These are phyloP conservation scores for Columbina picui DNA, from an alignment of 2,113 vertebrate genomes.

Conservation along the genomic window DNA sequence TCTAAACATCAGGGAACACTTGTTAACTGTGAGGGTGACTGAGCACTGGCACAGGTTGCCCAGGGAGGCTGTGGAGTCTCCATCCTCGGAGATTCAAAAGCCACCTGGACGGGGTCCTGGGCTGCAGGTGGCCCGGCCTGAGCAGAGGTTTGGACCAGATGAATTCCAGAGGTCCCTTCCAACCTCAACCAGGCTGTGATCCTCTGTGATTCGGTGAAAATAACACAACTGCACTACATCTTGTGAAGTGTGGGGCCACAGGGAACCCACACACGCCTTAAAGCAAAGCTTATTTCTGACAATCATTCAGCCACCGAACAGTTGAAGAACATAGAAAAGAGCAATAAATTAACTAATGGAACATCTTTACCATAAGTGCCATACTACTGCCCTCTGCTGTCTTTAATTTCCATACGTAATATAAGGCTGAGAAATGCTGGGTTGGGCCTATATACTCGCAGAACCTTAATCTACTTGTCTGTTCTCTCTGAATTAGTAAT, in stretches of 20 bases:
- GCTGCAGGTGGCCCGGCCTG: background rate
- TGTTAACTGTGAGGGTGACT: background rate
- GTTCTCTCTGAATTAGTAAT: background rate
- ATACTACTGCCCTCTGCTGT: conserved; percentile 23
- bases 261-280: background rate
- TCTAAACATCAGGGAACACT: background rate
- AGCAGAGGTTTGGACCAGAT: background rate
- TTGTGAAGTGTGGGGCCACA: no score
- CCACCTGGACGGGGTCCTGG: fast-evolving
- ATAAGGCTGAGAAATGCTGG: background rate
- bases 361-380: background rate
- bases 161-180: background rate
- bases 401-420: background rate
- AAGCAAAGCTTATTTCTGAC: background rate
- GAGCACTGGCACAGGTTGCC: background rate
- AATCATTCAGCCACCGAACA: background rate
- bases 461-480: background rate
- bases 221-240: fast-evolving
- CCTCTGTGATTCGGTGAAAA: background rate
- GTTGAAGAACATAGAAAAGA: background rate
- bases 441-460: background rate
- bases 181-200: background rate
- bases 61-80: background rate
- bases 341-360: background rate
- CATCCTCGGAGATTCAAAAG: background rate